Percentiles rank a stretch among this genome's conserved stretches.
phyloP scores from a whole-genome alignment of 2,797 vertebrate species.

The Mus caroli region DNA sequence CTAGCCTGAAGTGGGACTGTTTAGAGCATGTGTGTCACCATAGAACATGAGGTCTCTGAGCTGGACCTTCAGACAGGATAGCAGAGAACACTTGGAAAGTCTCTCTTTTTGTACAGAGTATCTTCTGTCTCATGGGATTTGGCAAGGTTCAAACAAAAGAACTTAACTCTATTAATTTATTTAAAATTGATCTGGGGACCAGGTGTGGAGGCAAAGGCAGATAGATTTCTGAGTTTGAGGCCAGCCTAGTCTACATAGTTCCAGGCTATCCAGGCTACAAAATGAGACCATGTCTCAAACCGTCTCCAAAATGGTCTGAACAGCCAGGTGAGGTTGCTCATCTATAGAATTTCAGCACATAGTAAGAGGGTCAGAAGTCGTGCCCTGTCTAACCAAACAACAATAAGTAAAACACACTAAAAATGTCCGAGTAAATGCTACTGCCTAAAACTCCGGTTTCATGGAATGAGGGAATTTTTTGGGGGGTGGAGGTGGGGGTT shows the following conservation, averaged over 20 bases:
- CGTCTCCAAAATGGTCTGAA: background rate
- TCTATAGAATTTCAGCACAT: background rate
- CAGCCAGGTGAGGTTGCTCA: background rate
- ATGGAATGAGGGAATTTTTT: background rate
- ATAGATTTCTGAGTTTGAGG: background rate
- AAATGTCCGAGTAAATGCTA: background rate
- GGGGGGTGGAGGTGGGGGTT: too few relatives aligned
- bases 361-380: background rate
- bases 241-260: background rate
- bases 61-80: background rate
- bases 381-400: background rate
- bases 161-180: constrained; percentile 9
- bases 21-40: background rate
- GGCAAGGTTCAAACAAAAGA: constrained; percentile 19
- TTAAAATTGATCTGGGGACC: constrained; percentile 2
- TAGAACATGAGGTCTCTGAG: background rate
- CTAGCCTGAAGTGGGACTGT: background rate
- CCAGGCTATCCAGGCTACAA: background rate
- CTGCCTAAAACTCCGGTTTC: constrained; percentile 62
- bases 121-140: constrained; percentile 32
- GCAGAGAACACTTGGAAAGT: constrained; percentile 12
- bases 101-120: background rate
- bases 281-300: background rate
- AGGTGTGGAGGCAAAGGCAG: background rate
- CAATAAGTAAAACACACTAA: background rate